phyloP scores from a whole-genome alignment of 2,113 vertebrate genomes.

The Sprattus sprattus region DNA sequence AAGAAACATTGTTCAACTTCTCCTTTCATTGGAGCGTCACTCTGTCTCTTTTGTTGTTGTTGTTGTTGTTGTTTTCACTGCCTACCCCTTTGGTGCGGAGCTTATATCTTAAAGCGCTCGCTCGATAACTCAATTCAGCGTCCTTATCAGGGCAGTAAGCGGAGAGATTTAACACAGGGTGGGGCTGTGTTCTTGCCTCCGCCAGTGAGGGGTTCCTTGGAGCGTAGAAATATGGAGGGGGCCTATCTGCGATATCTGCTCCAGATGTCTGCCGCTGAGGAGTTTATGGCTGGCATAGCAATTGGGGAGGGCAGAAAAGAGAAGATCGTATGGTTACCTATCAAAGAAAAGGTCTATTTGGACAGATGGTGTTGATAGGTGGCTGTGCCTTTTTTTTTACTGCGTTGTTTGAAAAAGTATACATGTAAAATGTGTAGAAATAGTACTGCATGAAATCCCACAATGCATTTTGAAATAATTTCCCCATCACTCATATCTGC shows the following conservation, averaged over 20 bases:
- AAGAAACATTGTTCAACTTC: constrained; percentile 46
- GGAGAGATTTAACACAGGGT: constrained; percentile 61
- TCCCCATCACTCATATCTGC: not conserved
- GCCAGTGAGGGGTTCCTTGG: constrained; percentile 1
- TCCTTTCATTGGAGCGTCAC: not conserved
- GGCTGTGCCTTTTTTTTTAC: not conserved
- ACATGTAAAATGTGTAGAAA: constrained; percentile 10
- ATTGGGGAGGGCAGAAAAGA: not conserved
- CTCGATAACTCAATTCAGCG: constrained; percentile 67
- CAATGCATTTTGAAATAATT: constrained; percentile 20
- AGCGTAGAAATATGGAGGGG: constrained; percentile 51
- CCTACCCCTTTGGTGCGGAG: constrained; percentile 51
- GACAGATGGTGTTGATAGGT: not conserved
- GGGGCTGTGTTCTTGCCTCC: constrained; percentile 45
- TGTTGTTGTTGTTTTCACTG: constrained; percentile 44
- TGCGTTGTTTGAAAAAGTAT: constrained; percentile 4
- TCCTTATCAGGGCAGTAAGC: constrained; percentile 61
- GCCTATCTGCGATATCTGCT: constrained; percentile 56
- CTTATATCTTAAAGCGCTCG: constrained; percentile 65
- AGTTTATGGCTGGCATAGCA: constrained; percentile 24
- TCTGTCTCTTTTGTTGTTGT: not conserved
- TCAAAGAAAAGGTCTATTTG: not conserved
- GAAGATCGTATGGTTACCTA: not conserved
- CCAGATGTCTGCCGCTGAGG: constrained; percentile 47
- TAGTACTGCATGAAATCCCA: constrained; percentile 15